Evolutionary conservation across 2,113 vertebrate species (phyloP), one percentile per base, ranked within the genome.

Genomic region (Mionectes macconnelli): DNA sequence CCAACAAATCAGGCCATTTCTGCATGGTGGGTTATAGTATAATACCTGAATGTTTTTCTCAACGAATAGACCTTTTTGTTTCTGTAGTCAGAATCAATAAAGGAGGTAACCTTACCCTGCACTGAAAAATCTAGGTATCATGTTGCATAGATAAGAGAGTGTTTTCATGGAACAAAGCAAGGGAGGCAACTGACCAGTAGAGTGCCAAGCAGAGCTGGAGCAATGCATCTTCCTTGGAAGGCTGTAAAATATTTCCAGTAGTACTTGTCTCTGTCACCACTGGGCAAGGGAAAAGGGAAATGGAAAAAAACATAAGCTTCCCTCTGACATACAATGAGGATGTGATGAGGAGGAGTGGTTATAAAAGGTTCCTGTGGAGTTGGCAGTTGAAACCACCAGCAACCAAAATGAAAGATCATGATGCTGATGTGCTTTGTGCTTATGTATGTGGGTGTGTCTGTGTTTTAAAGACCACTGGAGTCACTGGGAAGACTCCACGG

Each of bases 121-220:
- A 42, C 35, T 90, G 85, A 92, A 86, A 95, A 93, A 75, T 80
- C 28, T 33, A 78, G 63, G 18, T 90, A 40, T 97, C 88, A 42
- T n/a, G 73, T 95, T 93, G 56, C 75, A 12, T 17, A 84, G 83
- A 25, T 96, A 86, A 83, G 59, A 78, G 53, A 33, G 12, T 3
- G 0, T 84, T 91, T 92, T 89, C 69, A 35, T 78, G 68, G 72
- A 90, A 88, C 73, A 90, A 88, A 92, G 68, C 70, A 87, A 44
- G 59, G 67, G 18, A 87, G 30, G 22, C 47, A 96, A 24, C 47
- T 88, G 75, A 56, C 45, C 6, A 2, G 37, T 35, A 31, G 42
- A 45, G 37, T 66, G 67, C 85, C 76, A 84, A 70, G n/a, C 28
- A 28, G 66, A 80, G 83, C 14, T 80, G 37, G 52, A 86, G 69